A percentile compares a stretch with the other conserved stretches of the same genome.
Evolutionary conservation across 2,113 vertebrate genomes (phyloP).

Genomic region (Serilophus lunatus): DNA sequence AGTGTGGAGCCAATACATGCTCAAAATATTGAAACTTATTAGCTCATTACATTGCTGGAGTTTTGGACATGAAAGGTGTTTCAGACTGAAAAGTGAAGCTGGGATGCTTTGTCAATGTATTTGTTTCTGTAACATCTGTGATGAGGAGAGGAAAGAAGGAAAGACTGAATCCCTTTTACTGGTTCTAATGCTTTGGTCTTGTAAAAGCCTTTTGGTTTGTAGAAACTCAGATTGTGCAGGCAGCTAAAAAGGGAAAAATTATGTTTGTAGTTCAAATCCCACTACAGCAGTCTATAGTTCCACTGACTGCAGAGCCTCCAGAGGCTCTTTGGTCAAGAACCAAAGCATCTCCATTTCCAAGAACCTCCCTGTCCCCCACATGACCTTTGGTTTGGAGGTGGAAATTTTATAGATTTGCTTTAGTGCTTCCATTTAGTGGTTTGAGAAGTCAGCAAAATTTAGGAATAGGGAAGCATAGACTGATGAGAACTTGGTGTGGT

Average conservation of each 20-base stretch:
- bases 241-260: neutral
- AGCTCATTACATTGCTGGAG: neutral
- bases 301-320: neutral
- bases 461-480: neutral
- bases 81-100: neutral
- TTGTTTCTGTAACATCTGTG: neutral
- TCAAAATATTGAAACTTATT: neutral
- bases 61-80: neutral
- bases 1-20: neutral
- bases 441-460: neutral
- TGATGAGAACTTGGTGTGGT: neutral
- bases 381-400: neutral
- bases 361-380: neutral
- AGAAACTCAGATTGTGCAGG: neutral
- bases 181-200: neutral
- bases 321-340: neutral
- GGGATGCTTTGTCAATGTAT: neutral
- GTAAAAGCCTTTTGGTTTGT: neutral
- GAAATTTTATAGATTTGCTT: neutral
- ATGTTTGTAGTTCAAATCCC: neutral
- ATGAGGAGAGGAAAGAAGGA: neutral
- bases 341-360: neutral
- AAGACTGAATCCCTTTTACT: neutral
- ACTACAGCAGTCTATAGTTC: neutral
- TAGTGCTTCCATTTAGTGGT: neutral